A percentile compares a stretch with the other conserved stretches of the same genome.
phyloP scores from a whole-genome alignment of 1,140 invertebrate genomes.

The Nasonia longicornis region DNA sequence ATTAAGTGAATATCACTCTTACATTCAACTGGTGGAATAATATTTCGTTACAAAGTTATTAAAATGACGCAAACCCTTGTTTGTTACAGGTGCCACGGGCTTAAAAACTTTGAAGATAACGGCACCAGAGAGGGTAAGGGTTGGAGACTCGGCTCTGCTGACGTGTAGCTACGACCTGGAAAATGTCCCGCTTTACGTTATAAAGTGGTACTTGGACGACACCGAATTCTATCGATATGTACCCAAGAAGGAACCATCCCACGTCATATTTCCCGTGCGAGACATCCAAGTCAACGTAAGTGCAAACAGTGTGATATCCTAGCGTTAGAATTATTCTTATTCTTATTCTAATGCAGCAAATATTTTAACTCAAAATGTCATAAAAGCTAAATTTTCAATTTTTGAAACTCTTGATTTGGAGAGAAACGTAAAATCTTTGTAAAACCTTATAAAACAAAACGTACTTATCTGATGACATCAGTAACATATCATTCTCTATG shows the following conservation, averaged over 20 bases:
- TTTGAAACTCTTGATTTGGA: background rate
- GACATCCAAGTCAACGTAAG: slow-evolving; percentile 83
- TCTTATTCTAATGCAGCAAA: background rate
- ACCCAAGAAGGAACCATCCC: slow-evolving; percentile 77
- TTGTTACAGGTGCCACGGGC: slow-evolving; percentile 73
- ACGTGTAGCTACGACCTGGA: slow-evolving; percentile 86
- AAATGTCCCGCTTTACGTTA: slow-evolving; percentile 80
- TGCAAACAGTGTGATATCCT: slow-evolving; percentile 51
- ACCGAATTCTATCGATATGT: slow-evolving; percentile 85
- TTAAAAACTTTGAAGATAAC: slow-evolving; percentile 79
- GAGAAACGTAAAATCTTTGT: background rate
- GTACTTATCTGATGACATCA: too few species aligned
- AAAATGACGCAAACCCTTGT: background rate
- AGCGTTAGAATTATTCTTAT: background rate
- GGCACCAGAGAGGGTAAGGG: slow-evolving; percentile 79
- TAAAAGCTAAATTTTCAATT: background rate
- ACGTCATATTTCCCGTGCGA: slow-evolving; percentile 74
- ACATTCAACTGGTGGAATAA: too few species aligned
- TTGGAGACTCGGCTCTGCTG: slow-evolving; percentile 78
- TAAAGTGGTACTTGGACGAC: slow-evolving; percentile 85
- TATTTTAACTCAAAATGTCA: too few species aligned
- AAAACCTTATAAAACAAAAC: too few species aligned
- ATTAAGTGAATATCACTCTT: too few species aligned
- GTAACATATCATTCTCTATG: too few species aligned
- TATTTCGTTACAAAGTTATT: background rate